phyloP scores from a whole-genome alignment of 2,888 invertebrate species.

The Eupithecia inturbata region DNA sequence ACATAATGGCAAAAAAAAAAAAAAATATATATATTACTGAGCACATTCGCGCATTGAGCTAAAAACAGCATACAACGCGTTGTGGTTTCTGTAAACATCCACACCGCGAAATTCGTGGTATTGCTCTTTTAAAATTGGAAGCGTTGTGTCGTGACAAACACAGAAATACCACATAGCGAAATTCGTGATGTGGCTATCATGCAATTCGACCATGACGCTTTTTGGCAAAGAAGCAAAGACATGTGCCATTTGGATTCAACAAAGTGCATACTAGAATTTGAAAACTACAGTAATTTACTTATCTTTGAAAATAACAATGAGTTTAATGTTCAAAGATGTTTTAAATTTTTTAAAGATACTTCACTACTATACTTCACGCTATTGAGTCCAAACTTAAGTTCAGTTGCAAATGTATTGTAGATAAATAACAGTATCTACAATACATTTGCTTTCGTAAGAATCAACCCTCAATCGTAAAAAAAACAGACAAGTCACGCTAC shows the following conservation, averaged over 20 bases:
- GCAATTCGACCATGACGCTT: not conserved
- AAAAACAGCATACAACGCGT: not conserved
- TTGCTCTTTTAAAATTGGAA: not conserved
- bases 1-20: too few relatives aligned
- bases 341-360: too few relatives aligned
- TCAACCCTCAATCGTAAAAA: not conserved
- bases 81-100: not conserved
- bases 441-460: not conserved
- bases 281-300: too few relatives aligned
- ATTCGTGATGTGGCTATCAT: not conserved
- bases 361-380: not conserved
- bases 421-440: too few relatives aligned
- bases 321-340: too few relatives aligned
- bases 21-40: too few relatives aligned
- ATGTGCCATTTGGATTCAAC: not conserved
- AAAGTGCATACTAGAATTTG: not conserved
- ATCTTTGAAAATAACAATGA: too few relatives aligned
- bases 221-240: not conserved
- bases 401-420: too few relatives aligned
- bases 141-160: not conserved
- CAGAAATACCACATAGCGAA: not conserved
- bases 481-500: conserved; percentile 65
- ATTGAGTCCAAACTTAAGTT: not conserved
- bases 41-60: too few relatives aligned
- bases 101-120: not conserved